Evolutionary conservation across 2,797 vertebrate genomes (phyloP), one percentile per base, ranked within the genome.

Genomic region (Sebastes paucispinis): DNA sequence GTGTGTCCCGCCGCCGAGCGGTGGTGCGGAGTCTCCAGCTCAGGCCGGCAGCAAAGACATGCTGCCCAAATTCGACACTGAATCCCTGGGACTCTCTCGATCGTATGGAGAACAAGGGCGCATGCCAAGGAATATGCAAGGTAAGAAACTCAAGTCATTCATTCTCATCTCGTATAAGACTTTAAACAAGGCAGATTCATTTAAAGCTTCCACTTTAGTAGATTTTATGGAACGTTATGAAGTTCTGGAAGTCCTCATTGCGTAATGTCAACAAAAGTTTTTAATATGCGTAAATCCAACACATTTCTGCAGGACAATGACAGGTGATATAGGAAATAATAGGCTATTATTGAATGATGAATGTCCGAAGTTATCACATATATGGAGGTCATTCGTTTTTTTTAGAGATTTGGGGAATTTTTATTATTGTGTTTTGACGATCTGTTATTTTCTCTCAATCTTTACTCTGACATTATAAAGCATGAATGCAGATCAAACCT

Each of bases 31-130:
- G 95, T 89, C 85, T 93, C 91, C 91, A 89, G 86, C 88, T 95
- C 95, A 91, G 93, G 94, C 95, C 90, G 93, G 96, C 94, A 82
- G 96, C 94, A 97, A 96, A 95, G 98, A 96, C 97, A 99, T 99
- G 98, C 97, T 99, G 93, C 98, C 98, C 91, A 99, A 99, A 97
- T 96, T 97, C 96, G 98, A 99, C 94, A 97, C 97, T 90, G 98
- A 99, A 95, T 96, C 97, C 87, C 93, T 97, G 91, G 98, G 97
- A 96, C 96, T 98, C 94, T 93, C 96, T 94, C 96, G 97, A 91
- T 96, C 97, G 96, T 97, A 98, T 97, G 98, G 97, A 89, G 98
- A 98, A 93, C 97, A 97, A 91, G 96, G 97, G 87, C 98, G 96
- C 94, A 97, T 98, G 98, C 97, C 97, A 91, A 97, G 97, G 94